Conservation (phyloP, 2,797 vertebrate genomes). For the Hapalemur alaotrensis region DNA sequence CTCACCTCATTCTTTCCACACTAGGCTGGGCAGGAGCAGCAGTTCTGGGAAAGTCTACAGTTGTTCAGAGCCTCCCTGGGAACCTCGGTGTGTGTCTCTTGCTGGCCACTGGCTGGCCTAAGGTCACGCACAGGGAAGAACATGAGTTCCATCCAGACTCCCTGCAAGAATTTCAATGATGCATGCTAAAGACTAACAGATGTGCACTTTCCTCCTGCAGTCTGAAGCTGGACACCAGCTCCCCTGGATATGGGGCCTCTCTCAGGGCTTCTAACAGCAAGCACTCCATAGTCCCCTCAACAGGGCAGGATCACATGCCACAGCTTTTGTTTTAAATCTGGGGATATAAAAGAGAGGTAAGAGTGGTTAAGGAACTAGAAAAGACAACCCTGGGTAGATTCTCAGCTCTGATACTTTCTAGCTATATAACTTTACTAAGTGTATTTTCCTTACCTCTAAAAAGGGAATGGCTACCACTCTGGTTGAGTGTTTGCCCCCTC, state of each 20-base stretch:
- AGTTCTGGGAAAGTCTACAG: conserved; percentile 59
- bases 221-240: not conserved
- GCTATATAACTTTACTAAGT: not conserved
- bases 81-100: conserved; percentile 44
- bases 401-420: not conserved
- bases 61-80: conserved; percentile 42
- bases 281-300: not conserved
- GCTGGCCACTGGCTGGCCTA: not conserved
- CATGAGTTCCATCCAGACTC: not conserved
- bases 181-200: not conserved
- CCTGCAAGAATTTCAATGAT: not conserved
- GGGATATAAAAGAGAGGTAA: not conserved
- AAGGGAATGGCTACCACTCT: not conserved
- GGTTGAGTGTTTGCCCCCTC: not conserved
- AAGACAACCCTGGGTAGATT: not conserved
- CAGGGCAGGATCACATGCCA: not conserved
- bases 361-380: not conserved
- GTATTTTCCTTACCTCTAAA: not conserved
- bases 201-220: not conserved
- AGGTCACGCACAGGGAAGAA: conserved; percentile 26
- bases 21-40: conserved; percentile 55
- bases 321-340: not conserved
- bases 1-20: conserved; percentile 70
- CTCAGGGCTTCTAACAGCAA: not conserved
- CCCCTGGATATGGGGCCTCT: not conserved